Evolutionary conservation across 2,113 vertebrate genomes (phyloP).

Genomic region (Brevimyrus niger): DNA sequence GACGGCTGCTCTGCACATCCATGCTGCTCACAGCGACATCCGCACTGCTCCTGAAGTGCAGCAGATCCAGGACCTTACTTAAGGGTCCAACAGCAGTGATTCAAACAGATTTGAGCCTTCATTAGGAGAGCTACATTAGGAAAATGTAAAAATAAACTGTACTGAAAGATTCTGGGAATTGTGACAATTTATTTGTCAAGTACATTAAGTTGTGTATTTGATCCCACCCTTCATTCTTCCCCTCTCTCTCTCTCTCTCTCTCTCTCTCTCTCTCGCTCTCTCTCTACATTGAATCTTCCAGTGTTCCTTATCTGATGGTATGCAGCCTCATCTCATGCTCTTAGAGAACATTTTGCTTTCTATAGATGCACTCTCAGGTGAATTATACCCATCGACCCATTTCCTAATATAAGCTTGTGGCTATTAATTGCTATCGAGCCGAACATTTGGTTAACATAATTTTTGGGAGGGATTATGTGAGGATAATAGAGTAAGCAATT

Average conservation of each 20-base stretch:
- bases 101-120: neutral
- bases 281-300: slow-evolving; percentile 18
- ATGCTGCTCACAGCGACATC: neutral
- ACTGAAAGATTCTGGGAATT: neutral
- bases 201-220: neutral
- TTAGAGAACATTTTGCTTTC: neutral
- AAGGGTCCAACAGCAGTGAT: neutral
- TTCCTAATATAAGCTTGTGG: neutral
- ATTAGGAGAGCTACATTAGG: neutral
- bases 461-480: neutral
- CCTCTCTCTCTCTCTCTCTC: neutral
- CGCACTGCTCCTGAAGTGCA: neutral
- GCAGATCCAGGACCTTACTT: neutral
- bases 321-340: neutral
- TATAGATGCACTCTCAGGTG: neutral
- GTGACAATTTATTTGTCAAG: neutral
- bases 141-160: neutral
- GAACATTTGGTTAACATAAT: neutral
- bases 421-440: neutral
- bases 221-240: slow-evolving; percentile 11
- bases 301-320: neutral
- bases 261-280: neutral
- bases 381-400: neutral
- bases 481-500: neutral
- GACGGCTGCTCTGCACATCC: neutral